Conservation (phyloP, 2,888 invertebrate genomes). For the Doris montereyensis region DNA sequence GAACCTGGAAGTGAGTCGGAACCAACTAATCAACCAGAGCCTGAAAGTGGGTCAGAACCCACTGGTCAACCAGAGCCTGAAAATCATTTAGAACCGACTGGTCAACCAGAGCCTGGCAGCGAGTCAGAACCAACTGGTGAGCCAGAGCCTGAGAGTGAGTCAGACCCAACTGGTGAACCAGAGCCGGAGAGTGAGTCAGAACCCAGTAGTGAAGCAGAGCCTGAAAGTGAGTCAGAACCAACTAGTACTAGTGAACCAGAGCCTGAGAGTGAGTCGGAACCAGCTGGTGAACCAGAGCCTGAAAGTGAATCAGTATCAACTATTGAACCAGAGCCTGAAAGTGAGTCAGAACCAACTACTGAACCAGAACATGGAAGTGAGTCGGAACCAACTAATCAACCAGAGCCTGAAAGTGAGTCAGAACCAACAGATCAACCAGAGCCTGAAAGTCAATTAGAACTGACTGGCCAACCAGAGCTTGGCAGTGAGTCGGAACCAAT, state of each 20-base stretch:
- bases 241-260: too few species aligned
- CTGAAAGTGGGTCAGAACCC: too few species aligned
- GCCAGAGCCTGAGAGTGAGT: too few species aligned
- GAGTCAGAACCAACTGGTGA: too few species aligned
- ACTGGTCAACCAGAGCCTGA: too few species aligned
- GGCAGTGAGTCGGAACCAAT: slow-evolving; percentile 13
- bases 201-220: too few species aligned
- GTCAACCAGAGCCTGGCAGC: too few species aligned
- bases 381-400: background rate
- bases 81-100: too few species aligned
- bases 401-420: background rate
- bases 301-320: background rate
- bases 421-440: slow-evolving; percentile 2
- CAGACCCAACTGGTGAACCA: too few species aligned
- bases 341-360: background rate
- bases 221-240: background rate
- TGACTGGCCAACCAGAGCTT: slow-evolving; percentile 28
- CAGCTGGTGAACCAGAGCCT: background rate
- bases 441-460: slow-evolving; percentile 40
- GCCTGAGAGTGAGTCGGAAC: background rate
- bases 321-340: background rate
- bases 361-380: background rate
- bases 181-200: too few species aligned
- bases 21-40: too few species aligned
- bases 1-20: too few species aligned